phyloP scores from a whole-genome alignment of 2,113 vertebrate genomes.

The Rhynchomys soricoides region DNA sequence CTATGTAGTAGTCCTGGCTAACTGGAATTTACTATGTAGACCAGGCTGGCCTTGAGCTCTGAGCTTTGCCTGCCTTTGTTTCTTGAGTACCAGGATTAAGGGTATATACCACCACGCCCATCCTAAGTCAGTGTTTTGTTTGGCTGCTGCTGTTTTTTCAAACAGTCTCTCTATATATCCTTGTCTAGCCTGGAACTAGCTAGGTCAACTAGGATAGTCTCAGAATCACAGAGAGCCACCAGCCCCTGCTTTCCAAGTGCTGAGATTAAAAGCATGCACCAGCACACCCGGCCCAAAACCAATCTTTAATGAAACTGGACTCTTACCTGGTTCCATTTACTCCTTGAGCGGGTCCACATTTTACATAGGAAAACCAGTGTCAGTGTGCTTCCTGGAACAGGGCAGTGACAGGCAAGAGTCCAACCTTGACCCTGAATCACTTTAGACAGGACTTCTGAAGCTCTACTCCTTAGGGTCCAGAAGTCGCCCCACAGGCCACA shows the following conservation, averaged over 20 bases:
- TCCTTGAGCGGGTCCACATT: neutral
- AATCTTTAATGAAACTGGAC: constrained; percentile 4
- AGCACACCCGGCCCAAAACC: neutral
- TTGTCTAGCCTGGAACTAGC: neutral
- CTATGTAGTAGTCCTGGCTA: neutral
- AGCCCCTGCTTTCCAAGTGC: neutral
- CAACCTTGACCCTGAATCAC: neutral
- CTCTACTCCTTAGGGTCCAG: too few species aligned
- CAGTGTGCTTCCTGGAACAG: neutral
- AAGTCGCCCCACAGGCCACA: too few species aligned
- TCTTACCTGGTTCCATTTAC: neutral
- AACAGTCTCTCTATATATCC: neutral
- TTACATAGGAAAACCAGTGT: neutral
- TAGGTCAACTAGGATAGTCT: neutral
- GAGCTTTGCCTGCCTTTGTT: neutral
- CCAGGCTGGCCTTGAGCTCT: neutral
- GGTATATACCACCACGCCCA: neutral
- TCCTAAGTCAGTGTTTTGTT: neutral
- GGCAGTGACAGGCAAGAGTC: neutral
- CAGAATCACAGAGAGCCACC: neutral
- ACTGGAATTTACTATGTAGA: neutral
- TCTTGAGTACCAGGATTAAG: neutral
- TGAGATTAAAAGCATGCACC: neutral
- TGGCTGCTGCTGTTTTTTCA: neutral
- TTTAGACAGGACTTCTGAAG: neutral